phyloP scores from a whole-genome alignment of 2,888 invertebrate genomes.

The Chironomus tentans region DNA sequence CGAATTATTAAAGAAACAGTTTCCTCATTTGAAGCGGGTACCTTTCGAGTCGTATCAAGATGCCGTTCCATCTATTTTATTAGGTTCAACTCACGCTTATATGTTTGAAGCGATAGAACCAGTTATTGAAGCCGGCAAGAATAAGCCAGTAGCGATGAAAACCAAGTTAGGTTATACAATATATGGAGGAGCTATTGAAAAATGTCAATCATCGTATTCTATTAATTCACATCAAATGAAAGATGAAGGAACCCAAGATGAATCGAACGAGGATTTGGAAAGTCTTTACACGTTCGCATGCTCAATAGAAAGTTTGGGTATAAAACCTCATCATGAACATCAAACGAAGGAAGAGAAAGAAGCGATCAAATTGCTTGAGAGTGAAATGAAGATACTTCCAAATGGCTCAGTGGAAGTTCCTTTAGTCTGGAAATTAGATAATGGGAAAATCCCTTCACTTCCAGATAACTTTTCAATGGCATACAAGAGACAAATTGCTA shows the following conservation, averaged over 20 bases:
- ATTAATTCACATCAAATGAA: neutral
- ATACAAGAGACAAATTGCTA: constrained; percentile 27
- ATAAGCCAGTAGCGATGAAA: too few species aligned
- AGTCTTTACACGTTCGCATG: constrained; percentile 21
- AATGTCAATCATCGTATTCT: neutral
- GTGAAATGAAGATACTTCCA: constrained; percentile 27
- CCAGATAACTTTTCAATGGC: constrained; percentile 31
- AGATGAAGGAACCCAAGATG: neutral
- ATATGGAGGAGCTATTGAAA: neutral
- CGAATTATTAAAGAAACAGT: neutral
- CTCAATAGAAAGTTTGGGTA: too few species aligned
- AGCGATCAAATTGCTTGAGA: constrained; percentile 24
- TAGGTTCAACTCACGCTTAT: neutral
- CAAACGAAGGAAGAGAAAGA: neutral
- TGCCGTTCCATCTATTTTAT: neutral
- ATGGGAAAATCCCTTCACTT: constrained; percentile 22
- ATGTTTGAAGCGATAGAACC: too few species aligned
- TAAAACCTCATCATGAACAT: neutral
- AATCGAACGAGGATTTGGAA: neutral
- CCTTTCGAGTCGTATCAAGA: neutral
- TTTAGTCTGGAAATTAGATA: constrained; percentile 30
- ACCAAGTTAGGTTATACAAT: constrained; percentile 8
- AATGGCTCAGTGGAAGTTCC: too few species aligned
- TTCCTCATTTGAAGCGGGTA: neutral
- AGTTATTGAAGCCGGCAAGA: too few species aligned